A percentile compares a stretch with the other conserved stretches of the same genome.
These are phyloP conservation scores for Phortica magna DNA, from an alignment of 2,888 invertebrate genomes.

Conservation along the genomic window DNA sequence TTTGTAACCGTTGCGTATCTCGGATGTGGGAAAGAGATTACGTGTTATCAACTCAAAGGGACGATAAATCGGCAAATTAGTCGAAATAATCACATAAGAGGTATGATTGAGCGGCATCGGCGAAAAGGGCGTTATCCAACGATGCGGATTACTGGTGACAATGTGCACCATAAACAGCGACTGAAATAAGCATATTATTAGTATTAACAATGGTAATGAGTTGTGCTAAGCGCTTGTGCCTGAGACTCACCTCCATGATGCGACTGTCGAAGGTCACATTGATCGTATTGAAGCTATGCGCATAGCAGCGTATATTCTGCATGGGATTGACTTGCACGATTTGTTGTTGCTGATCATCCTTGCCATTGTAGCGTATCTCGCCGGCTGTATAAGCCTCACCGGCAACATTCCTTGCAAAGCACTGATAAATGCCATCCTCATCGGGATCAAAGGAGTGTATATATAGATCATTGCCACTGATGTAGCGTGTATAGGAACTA, in stretches of 20 bases:
- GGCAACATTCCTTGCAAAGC: conserved; percentile 77
- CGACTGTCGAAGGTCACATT: conserved; percentile 75
- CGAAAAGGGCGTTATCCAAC: conserved; percentile 71
- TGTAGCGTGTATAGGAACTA: conserved; percentile 73
- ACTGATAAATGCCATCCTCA: conserved; percentile 77
- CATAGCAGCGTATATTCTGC: conserved; percentile 76
- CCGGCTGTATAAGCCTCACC: conserved; percentile 75
- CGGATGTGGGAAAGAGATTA: conserved; percentile 71
- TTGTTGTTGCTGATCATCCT: conserved; percentile 51
- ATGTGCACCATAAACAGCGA: conserved; percentile 75
- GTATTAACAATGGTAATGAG: background rate
- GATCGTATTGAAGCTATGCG: conserved; percentile 75
- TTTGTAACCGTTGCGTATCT: conserved; percentile 60
- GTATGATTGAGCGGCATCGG: conserved; percentile 73
- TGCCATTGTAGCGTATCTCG: conserved; percentile 68
- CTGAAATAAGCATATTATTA: conserved; percentile 38
- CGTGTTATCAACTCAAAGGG: conserved; percentile 75
- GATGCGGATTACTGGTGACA: conserved; percentile 75
- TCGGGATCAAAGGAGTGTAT: conserved; percentile 76
- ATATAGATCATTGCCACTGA: conserved; percentile 71
- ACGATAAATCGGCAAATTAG: conserved; percentile 71
- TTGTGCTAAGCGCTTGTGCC: background rate
- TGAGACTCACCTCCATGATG: conserved; percentile 64
- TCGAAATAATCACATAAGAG: conserved; percentile 73
- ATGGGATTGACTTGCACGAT: conserved; percentile 66